Base-by-base conservation (phyloP, 2,888 invertebrate genomes). In the Acronicta alni region DNA sequence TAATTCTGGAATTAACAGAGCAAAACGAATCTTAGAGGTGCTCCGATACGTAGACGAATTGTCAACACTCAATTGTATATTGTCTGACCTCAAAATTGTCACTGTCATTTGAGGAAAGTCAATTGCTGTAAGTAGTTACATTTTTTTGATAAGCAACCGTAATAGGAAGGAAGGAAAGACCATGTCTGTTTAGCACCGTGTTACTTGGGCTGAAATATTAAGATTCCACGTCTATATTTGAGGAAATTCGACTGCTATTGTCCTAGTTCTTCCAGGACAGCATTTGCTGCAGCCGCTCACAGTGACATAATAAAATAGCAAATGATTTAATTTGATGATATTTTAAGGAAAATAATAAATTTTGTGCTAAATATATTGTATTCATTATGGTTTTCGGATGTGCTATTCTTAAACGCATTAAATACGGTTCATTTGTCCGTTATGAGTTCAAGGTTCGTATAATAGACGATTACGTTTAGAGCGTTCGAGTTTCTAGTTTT, bases 371-470 rank as follows among this genome's bases (percentile, higher is more conserved):
- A 73, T 73, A 68, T 68, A 54, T 35, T 52, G 65, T 64, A 49
- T 67, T 53, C 44, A 57, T 16, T 48, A 74, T 53, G 26, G 37
- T 47, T 56, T 75, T 72, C 67, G 72, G 57, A 75, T 64, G 45
- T 54, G 15, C 57, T 75, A 62, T 74, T 74, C 58, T 59, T 55
- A 57, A 52, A 52, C 38, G 37, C 63, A 59, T 74, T 58, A 55
- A 57, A 56, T 48, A 61, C 37, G 23, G 63, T 49, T 70, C 48
- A 47, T 52, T 70, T 70, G 46, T 58, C 16, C 48, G 46, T 47
- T 71, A 51, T 44, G 68, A 68, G 78, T 71, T 75, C 75, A 75
- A 75, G 78, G 75, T 63, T 52, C 53, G 45, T 18, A 32, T 62
- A 57, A 56, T 54, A 49, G 39, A 70, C 54, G n/a, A 35, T 75